A percentile compares a stretch with the other conserved stretches of the same genome.
These are phyloP conservation scores for Lontra canadensis DNA, from an alignment of 2,113 vertebrate genomes.

Conservation along the genomic window DNA sequence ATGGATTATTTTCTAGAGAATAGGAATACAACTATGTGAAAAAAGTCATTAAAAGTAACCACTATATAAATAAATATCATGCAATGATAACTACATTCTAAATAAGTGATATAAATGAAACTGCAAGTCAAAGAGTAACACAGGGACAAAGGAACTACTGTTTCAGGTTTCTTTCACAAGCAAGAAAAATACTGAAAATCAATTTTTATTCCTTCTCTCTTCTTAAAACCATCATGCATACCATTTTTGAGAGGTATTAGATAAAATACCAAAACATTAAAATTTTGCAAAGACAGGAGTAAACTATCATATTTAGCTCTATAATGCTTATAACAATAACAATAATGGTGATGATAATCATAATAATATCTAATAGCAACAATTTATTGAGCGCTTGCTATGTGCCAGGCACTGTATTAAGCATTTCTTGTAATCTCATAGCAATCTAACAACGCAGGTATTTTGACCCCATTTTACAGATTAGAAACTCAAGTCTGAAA, in stretches of 20 bases:
- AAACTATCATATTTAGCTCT: not conserved
- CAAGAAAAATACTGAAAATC: constrained; percentile 35
- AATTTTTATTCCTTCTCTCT: not conserved
- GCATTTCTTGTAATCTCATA: constrained; percentile 35
- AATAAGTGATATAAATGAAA: constrained; percentile 35
- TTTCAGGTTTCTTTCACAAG: constrained; percentile 32
- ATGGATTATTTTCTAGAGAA: constrained; percentile 44
- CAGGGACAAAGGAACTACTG: not conserved
- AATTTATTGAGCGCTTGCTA: constrained; percentile 65
- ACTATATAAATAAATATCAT: constrained; percentile 14
- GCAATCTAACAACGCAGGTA: not conserved
- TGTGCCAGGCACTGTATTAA: constrained; percentile 73
- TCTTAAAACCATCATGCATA: constrained; percentile 26
- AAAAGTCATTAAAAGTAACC: not conserved
- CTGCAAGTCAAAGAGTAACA: not conserved
- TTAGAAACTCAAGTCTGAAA: constrained; percentile 41
- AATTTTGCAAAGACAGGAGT: not conserved
- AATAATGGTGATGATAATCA: constrained; percentile 42
- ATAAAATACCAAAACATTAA: constrained; percentile 26
- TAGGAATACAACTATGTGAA: not conserved
- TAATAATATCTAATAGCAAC: constrained; percentile 48
- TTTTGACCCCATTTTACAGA: constrained; percentile 62
- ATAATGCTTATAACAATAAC: not conserved
- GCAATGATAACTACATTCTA: constrained; percentile 29
- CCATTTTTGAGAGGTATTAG: constrained; percentile 19